Percentiles rank a stretch among this genome's conserved stretches.
Conservation (phyloP, 2,797 vertebrate genomes). For the Falco concolor region DNA sequence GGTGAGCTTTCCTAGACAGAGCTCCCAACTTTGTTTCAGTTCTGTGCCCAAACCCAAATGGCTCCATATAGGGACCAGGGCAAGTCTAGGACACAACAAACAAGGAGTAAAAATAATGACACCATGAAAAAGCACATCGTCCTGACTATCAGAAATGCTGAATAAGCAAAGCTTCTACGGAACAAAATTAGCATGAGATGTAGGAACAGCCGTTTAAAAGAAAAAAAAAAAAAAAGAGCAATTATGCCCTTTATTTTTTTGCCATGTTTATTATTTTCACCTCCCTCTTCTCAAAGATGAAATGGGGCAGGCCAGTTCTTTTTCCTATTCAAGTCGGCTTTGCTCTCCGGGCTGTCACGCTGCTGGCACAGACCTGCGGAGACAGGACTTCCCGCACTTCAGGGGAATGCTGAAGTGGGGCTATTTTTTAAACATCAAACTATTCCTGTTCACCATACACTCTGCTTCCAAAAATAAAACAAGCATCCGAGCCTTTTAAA, state of each 20-base stretch:
- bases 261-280: constrained; percentile 4
- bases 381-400: constrained; percentile 48
- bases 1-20: background rate
- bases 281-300: background rate
- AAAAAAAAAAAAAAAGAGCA: background rate
- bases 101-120: background rate
- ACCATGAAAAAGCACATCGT: background rate
- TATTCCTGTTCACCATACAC: constrained; percentile 5
- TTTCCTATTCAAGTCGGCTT: background rate
- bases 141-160: background rate
- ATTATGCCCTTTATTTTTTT: background rate
- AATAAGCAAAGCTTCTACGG: background rate
- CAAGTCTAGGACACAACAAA: background rate
- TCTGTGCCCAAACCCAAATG: background rate
- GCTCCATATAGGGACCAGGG: background rate
- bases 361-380: constrained; percentile 1
- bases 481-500: constrained; percentile 24
- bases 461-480: constrained; percentile 51
- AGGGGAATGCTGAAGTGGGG: constrained; percentile 21
- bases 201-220: background rate
- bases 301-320: background rate
- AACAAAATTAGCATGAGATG: background rate
- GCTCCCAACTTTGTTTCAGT: background rate
- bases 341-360: background rate
- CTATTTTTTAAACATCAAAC: constrained; percentile 45